A percentile compares a stretch with the other conserved stretches of the same genome.
phyloP scores from a whole-genome alignment of 2,888 invertebrate genomes.

The Spatulosminthurus flaviceps region DNA sequence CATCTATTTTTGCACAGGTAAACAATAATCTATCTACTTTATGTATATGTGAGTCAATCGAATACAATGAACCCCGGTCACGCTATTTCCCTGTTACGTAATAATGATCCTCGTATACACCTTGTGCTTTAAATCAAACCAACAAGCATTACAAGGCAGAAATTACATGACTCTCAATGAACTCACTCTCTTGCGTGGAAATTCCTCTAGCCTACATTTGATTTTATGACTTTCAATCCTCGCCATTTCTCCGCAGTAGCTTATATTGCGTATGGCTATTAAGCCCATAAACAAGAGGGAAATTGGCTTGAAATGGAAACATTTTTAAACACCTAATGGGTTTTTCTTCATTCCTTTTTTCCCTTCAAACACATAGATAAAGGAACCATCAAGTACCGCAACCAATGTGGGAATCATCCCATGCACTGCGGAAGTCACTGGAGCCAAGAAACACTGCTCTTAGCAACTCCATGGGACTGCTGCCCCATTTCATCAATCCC shows the following conservation, averaged over 20 bases:
- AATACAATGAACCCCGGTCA: background rate
- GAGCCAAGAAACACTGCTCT: slow-evolving; percentile 52
- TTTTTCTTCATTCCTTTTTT: slow-evolving; percentile 16
- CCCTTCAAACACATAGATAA: slow-evolving; percentile 51
- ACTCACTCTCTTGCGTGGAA: background rate
- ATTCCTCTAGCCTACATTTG: background rate
- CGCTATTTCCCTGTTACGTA: background rate
- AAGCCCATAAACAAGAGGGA: too few relatives aligned
- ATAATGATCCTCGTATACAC: background rate
- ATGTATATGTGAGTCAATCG: background rate
- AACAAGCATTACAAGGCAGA: slow-evolving; percentile 8
- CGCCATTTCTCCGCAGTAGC: background rate
- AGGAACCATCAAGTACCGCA: slow-evolving; percentile 49
- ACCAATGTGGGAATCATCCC: slow-evolving; percentile 44
- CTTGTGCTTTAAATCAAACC: background rate
- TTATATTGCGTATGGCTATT: too few relatives aligned
- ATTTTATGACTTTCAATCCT: background rate
- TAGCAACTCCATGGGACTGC: slow-evolving; percentile 62
- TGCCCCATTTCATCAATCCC: slow-evolving; percentile 56
- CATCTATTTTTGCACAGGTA: slow-evolving; percentile 61
- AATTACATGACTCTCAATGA: background rate
- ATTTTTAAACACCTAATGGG: slow-evolving; percentile 36
- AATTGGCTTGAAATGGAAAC: background rate
- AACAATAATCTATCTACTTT: background rate
- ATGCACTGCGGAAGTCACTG: slow-evolving; percentile 50